phyloP scores from a whole-genome alignment of 2,797 vertebrate species.

The Gambelia wislizenii region DNA sequence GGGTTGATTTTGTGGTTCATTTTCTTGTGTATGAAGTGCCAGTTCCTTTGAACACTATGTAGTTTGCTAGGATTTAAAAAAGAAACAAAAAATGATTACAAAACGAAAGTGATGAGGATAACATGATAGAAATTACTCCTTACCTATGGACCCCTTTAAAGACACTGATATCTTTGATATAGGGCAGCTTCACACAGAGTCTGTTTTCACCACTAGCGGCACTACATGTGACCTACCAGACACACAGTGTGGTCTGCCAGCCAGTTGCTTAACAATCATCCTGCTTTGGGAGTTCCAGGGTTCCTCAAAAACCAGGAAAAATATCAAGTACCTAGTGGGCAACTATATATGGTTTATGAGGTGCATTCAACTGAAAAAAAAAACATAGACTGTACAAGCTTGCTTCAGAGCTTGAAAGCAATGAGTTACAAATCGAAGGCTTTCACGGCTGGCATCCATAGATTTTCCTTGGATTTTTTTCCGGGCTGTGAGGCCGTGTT shows the following conservation, averaged over 20 bases:
- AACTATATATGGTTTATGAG: background rate
- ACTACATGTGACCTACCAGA: background rate
- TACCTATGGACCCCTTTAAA: background rate
- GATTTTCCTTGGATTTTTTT: too few species aligned
- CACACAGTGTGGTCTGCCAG: background rate
- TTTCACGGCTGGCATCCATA: too few species aligned
- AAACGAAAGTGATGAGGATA: slow-evolving; percentile 38
- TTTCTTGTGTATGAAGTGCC: background rate
- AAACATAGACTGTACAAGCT: background rate
- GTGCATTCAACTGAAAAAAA: background rate
- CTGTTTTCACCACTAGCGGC: background rate
- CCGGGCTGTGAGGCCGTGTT: too few species aligned
- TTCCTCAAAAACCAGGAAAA: background rate
- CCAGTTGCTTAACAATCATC: background rate
- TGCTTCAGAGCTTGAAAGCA: background rate
- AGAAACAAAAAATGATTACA: slow-evolving; percentile 67
- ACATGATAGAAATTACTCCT: background rate
- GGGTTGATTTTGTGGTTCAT: slow-evolving; percentile 63
- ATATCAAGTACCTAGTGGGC: background rate
- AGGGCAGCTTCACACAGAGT: background rate
- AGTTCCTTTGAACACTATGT: slow-evolving; percentile 43
- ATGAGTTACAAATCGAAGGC: too few species aligned
- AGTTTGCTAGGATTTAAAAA: slow-evolving; percentile 54
- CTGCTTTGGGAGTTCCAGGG: background rate
- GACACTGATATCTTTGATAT: background rate